Conservation (phyloP, 1,140 invertebrate genomes). For the Diorhabda sublineata region DNA sequence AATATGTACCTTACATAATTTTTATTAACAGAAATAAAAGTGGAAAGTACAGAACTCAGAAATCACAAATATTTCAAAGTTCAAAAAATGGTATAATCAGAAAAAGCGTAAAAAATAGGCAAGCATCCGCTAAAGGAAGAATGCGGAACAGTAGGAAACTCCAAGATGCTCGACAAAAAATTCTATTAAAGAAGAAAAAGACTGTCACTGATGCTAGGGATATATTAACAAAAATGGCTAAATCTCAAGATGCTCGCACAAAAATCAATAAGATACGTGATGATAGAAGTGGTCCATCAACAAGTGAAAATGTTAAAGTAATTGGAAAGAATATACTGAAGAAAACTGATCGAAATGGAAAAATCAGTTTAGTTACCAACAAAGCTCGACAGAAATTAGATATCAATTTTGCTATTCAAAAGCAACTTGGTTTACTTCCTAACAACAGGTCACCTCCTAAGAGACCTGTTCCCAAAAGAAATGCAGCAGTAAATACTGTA, state of each 20-base stretch:
- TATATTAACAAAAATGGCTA: constrained; percentile 62
- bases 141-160: constrained; percentile 15
- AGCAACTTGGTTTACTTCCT: constrained; percentile 41
- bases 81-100: neutral
- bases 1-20: neutral
- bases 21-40: constrained; percentile 1
- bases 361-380: constrained; percentile 51
- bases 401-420: constrained; percentile 42
- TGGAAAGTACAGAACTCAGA: constrained; percentile 13
- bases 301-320: constrained; percentile 35
- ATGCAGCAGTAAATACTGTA: constrained; percentile 14
- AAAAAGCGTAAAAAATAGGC: neutral
- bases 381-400: constrained; percentile 43
- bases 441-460: constrained; percentile 15
- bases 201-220: constrained; percentile 65
- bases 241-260: constrained; percentile 59
- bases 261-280: constrained; percentile 54
- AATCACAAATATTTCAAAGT: constrained; percentile 14
- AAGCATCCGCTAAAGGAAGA: neutral
- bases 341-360: constrained; percentile 52
- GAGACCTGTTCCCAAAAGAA: constrained; percentile 21
- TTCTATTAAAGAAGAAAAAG: constrained; percentile 63
- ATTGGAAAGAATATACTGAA: constrained; percentile 47
- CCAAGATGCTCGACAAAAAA: constrained; percentile 63
- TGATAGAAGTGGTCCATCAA: constrained; percentile 13